Base-by-base conservation (phyloP, 2,888 invertebrate genomes). In the Tenthredo mesomela region DNA sequence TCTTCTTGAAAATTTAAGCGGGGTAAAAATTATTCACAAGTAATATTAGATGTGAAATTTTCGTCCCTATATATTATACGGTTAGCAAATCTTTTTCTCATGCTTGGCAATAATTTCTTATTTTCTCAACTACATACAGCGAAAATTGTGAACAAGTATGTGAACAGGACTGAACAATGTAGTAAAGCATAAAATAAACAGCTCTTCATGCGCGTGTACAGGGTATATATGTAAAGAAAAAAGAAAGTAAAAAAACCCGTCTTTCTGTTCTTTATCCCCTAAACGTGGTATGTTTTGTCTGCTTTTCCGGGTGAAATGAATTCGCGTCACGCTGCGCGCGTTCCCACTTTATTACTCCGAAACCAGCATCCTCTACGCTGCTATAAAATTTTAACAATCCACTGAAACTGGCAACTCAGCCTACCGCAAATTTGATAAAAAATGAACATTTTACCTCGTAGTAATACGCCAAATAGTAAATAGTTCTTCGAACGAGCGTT, bases 351-450 rank as follows among this genome's bases (percentile, higher is more conserved):
- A 77, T 77, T 77, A 77, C 77, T 50, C 77, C 77, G 77, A 54
- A 77, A 54, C 77, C 77, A 50, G 77, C 25, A 50, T 77, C 77
- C 77, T 77, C 50, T 77, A 25, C 47, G 54, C 50, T 54, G 29
- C 77, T 77, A 77, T 77, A 77, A 77, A 77, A 77, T 77, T 77
- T 77, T 77, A 77, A 77, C 77, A 77, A 50, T 77, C 50, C 77
- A 77, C 77, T 54, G 77, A 47, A 47, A 77, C 47, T 18, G 77
- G 50, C 50, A 50, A 77, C 77, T 77, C 77, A 47, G 77, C 50
- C 54, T 77, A 15, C 77, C 77, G 2, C 25, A 77, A 54, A 77
- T 77, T 77, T 77, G 50, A 50, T 50, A 77, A 77, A 77, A 77
- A 77, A 77, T 77, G 25, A 77, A 77, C 50, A 77, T n/a, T 54